A percentile compares a stretch with the other conserved stretches of the same genome.
Conservation (phyloP, 2,113 vertebrate genomes). For the Sarotherodon lohbergeri region DNA sequence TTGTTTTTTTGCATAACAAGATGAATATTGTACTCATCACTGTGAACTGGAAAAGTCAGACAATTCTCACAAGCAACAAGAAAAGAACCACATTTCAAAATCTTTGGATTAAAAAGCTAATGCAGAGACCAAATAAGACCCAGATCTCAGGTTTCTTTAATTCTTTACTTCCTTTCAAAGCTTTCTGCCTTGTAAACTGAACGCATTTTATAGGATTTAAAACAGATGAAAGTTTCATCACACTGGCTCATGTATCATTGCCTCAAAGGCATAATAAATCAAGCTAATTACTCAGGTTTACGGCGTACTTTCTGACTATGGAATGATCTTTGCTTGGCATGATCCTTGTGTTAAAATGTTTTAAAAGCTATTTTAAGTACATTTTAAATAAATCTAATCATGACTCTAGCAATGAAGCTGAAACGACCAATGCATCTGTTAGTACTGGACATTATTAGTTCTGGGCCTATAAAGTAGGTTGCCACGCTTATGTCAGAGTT, state of each 20-base stretch:
- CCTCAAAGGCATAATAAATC: not conserved
- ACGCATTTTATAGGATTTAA: not conserved
- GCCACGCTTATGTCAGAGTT: not conserved
- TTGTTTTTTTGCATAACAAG: not conserved
- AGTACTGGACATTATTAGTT: not conserved
- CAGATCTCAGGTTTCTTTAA: not conserved
- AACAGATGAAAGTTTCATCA: not conserved
- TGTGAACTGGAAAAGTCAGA: not conserved
- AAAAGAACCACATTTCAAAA: not conserved
- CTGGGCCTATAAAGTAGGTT: not conserved
- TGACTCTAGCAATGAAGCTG: not conserved
- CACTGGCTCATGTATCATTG: not conserved
- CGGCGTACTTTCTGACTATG: not conserved
- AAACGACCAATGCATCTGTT: not conserved
- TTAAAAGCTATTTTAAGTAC: not conserved
- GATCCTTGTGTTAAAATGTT: not conserved
- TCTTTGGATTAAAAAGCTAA: not conserved
- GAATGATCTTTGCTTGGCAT: not conserved
- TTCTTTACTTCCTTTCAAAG: not conserved
- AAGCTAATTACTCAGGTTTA: not conserved
- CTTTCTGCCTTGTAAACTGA: not conserved
- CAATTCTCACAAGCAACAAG: not conserved
- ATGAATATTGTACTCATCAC: not conserved
- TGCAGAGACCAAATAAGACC: not conserved
- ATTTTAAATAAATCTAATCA: not conserved